Conservation (phyloP, 30 jellyfish, hydroid and myxozoan genomes). For the Pseudorhiza aurosa region DNA sequence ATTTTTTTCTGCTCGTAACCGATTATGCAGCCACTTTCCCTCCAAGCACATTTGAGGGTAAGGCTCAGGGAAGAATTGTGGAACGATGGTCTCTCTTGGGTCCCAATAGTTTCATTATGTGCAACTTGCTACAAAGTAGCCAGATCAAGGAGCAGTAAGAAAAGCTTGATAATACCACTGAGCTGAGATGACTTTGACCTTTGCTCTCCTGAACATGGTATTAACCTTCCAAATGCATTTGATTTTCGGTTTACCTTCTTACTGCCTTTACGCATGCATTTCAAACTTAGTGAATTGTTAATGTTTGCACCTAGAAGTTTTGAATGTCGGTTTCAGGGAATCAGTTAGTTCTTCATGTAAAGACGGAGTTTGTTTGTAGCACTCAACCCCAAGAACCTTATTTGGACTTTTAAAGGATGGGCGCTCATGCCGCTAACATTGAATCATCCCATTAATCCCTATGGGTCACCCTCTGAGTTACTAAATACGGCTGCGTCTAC, state of each 20-base stretch:
- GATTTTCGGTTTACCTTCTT: neutral
- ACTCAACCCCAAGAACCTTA: neutral
- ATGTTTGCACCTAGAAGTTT: neutral
- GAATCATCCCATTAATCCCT: neutral
- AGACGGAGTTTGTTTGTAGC: neutral
- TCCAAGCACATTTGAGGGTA: too few species aligned
- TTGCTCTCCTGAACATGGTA: neutral
- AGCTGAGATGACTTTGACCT: neutral
- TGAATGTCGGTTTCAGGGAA: neutral
- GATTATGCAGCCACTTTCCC: too few species aligned
- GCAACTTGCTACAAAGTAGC: neutral
- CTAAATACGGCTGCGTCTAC: neutral
- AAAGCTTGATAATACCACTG: neutral
- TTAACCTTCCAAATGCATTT: conserved; percentile 2
- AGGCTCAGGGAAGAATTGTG: too few species aligned
- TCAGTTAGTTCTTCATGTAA: neutral
- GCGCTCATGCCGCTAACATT: neutral
- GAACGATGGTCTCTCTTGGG: conserved; percentile 21
- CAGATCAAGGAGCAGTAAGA: neutral
- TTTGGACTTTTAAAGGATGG: neutral
- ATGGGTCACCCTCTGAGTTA: neutral
- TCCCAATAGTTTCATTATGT: neutral
- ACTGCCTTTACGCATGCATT: neutral
- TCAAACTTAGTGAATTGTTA: neutral
- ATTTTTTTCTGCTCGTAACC: too few species aligned